A percentile compares a stretch with the other conserved stretches of the same genome.
Evolutionary conservation across 2,113 vertebrate species (phyloP).

Genomic region (Hippocampus abdominalis): DNA sequence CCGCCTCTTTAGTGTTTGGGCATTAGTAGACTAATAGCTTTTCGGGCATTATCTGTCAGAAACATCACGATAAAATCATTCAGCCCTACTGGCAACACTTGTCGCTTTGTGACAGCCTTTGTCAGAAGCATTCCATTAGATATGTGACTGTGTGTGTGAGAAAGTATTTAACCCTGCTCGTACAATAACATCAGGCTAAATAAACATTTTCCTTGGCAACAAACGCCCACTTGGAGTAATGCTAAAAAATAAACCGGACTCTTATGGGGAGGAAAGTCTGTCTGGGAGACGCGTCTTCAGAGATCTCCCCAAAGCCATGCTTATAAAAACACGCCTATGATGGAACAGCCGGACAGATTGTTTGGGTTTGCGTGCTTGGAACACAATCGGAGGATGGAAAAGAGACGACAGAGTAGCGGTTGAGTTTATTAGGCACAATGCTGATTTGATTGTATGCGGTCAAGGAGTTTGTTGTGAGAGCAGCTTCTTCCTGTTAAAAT

Average conservation of each 20-base stretch:
- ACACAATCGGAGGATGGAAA: slow-evolving; percentile 26
- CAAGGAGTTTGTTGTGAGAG: slow-evolving; percentile 8
- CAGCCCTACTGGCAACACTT: too few relatives aligned
- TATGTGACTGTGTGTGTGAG: slow-evolving; percentile 1
- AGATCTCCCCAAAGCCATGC: background rate
- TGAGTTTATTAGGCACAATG: slow-evolving; percentile 1
- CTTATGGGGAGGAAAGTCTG: background rate
- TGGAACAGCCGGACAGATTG: background rate
- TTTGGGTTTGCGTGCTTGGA: slow-evolving; percentile 9
- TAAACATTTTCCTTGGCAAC: background rate
- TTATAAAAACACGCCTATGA: background rate
- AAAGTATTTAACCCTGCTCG: slow-evolving; percentile 5
- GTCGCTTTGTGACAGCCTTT: background rate
- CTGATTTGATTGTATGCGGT: slow-evolving; percentile 1
- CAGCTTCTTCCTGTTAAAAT: background rate
- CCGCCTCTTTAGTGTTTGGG: too few relatives aligned
- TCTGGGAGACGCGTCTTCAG: background rate
- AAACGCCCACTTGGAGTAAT: background rate
- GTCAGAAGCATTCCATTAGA: background rate
- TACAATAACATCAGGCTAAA: background rate
- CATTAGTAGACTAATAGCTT: too few relatives aligned
- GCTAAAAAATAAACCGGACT: background rate
- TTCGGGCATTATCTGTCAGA: too few relatives aligned
- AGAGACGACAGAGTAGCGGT: background rate
- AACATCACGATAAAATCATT: too few relatives aligned